Conservation (phyloP, 2,113 vertebrate species). For the Apus apus region DNA sequence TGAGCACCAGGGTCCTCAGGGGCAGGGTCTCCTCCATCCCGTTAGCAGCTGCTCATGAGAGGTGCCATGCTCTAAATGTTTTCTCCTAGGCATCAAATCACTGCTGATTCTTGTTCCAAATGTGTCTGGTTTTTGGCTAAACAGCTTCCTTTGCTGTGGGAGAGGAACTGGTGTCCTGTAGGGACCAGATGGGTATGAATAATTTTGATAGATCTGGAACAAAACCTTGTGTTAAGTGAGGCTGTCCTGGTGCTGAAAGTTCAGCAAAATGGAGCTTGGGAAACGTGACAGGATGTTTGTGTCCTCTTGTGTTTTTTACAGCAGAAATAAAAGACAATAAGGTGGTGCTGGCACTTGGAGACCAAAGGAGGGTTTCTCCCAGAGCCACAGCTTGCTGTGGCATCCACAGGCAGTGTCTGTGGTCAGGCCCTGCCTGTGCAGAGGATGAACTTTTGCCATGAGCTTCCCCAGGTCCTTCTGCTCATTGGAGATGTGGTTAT, state of each 20-base stretch:
- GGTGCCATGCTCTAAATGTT: not conserved
- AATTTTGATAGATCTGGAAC: not conserved
- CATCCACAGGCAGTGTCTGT: not conserved
- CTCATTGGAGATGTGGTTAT: not conserved
- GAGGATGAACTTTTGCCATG: not conserved
- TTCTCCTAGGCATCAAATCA: not conserved
- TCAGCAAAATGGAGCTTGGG: not conserved
- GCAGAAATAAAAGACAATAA: not conserved
- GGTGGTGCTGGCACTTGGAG: not conserved
- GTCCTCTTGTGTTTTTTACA: not conserved
- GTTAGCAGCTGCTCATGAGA: not conserved
- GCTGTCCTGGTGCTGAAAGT: not conserved
- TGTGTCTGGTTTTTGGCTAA: not conserved
- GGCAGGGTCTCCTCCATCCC: not conserved
- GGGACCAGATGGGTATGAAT: not conserved
- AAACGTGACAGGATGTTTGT: not conserved
- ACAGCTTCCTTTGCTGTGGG: not conserved
- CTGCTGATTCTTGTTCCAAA: not conserved
- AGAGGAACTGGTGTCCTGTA: not conserved
- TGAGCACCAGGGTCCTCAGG: not conserved
- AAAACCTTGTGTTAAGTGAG: not conserved
- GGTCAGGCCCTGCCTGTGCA: not conserved
- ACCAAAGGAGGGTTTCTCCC: not conserved
- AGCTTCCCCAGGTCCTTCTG: not conserved
- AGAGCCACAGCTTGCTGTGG: fast-evolving